phyloP scores from a whole-genome alignment of 1,140 invertebrate species.

The Cecropterus lyciades region DNA sequence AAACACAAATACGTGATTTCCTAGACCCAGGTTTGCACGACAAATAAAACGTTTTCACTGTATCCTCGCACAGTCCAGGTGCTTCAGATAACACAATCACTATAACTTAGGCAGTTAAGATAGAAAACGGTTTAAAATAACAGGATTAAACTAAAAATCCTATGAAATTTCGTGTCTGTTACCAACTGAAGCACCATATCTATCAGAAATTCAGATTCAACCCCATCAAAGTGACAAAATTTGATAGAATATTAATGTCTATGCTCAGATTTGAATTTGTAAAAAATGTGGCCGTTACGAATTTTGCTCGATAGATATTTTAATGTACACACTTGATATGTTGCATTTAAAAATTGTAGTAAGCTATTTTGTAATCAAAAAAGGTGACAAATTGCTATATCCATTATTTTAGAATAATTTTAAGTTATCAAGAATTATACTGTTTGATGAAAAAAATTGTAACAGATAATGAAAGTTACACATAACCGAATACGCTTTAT shows the following conservation, averaged over 20 bases:
- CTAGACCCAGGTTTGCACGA: slow-evolving; percentile 23
- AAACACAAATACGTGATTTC: slow-evolving; percentile 59
- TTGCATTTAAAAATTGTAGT: too few species aligned
- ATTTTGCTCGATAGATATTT: not conserved
- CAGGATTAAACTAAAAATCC: slow-evolving; percentile 56
- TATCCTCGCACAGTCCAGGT: slow-evolving; percentile 32
- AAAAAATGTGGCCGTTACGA: slow-evolving; percentile 59
- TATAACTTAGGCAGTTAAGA: slow-evolving; percentile 6
- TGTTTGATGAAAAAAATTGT: too few species aligned
- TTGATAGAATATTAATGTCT: slow-evolving; percentile 59
- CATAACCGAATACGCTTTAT: too few species aligned
- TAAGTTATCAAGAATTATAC: too few species aligned
- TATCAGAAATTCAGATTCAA: slow-evolving; percentile 45
- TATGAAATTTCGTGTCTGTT: slow-evolving; percentile 70
- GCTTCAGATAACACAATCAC: slow-evolving; percentile 21
- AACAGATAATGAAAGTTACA: too few species aligned
- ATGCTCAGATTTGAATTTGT: slow-evolving; percentile 70
- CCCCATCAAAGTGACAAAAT: slow-evolving; percentile 69
- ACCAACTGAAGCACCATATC: slow-evolving; percentile 68
- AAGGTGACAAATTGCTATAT: too few species aligned
- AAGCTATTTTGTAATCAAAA: too few species aligned
- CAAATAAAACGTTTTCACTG: slow-evolving; percentile 20
- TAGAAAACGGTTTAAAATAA: slow-evolving; percentile 33
- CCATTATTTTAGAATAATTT: too few species aligned
- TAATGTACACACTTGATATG: too few species aligned